A percentile compares a stretch with the other conserved stretches of the same genome.
These are phyloP conservation scores for Yoshiicerus persimilis DNA, from an alignment of 1,140 invertebrate species.

Conservation along the genomic window DNA sequence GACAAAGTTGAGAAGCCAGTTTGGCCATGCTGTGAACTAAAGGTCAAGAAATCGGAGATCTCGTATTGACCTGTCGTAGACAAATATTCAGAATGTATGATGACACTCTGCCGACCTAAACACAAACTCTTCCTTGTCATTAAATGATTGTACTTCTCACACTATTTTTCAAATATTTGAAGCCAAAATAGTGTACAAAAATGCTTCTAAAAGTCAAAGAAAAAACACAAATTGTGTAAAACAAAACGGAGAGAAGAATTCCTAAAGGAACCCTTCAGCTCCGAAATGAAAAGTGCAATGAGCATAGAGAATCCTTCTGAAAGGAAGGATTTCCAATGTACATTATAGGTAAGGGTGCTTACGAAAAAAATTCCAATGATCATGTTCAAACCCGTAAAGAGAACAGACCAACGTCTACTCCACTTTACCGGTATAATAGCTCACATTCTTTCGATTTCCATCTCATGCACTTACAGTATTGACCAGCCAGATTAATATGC, in stretches of 20 bases:
- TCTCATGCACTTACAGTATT: too few relatives aligned
- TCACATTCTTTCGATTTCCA: too few relatives aligned
- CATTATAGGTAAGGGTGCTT: too few relatives aligned
- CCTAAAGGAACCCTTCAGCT: not conserved
- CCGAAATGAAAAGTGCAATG: not conserved
- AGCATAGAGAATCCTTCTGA: not conserved
- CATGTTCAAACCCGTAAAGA: too few relatives aligned
- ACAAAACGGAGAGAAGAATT: not conserved
- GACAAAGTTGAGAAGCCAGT: not conserved
- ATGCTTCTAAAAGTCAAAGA: not conserved
- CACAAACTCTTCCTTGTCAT: not conserved
- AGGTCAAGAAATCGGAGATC: not conserved
- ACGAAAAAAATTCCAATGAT: too few relatives aligned
- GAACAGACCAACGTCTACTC: too few relatives aligned
- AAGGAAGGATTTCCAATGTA: too few relatives aligned
- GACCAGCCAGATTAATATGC: too few relatives aligned
- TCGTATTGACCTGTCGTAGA: not conserved
- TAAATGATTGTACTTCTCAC: not conserved
- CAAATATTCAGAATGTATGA: not conserved
- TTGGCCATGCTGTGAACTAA: not conserved
- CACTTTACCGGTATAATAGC: too few relatives aligned
- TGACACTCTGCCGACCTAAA: not conserved
- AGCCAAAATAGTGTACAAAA: not conserved
- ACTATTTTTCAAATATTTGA: not conserved
- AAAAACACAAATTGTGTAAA: not conserved